Evolutionary conservation across 2,888 invertebrate species (phyloP), one percentile per base, ranked within the genome.

Genomic region (Ichneumon xanthorius): DNA sequence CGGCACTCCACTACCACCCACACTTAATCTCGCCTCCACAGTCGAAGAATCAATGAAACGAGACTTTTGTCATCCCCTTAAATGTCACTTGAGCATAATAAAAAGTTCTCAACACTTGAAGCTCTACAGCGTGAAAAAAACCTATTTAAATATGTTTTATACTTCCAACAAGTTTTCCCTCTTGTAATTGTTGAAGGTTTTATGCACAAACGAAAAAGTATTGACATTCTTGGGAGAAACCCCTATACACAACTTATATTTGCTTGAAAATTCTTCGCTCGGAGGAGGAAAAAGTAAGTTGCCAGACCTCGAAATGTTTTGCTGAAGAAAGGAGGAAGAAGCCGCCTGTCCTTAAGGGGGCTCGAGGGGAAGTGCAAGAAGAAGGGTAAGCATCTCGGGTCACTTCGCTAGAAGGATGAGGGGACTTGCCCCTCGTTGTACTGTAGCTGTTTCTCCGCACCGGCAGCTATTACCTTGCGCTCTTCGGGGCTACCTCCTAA

Each of bases 401-500:
- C 71, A 71, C 79, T 68, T 26, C 50, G 61, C 40, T 14, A 16
- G 16, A 71, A 50, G 79, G 61, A n/a, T 70, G 58, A 48, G 30
- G 37, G 48, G 58, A 63, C 61, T 30, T 63, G 53, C 22, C 40
- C 55, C 22, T 30, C 50, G 50, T 30, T 45, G n/a, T 45, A n/a
- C 26, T 55, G 19, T 26, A n/a, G 61, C 50, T 79, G 33, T 70
- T 71, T 70, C 70, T 30, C 61, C 19, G 48, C 40, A 61, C 22
- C 45, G 16, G 33, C 55, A 71, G 37, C 79, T 71, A 79, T 79
- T 79, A 71, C 71, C 71, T 61, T 33, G 50, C 79, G 71, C 71
- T 79, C 79, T 79, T 79, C 68, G 63, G 37, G 48, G 73, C 45
- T 45, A 33, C 22, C 79, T 79, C 70, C 79, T 79, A 79, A 79